These are phyloP conservation scores for Bhutanitis thaidina DNA, from an alignment of 2,888 invertebrate species.

Conservation along the genomic window DNA sequence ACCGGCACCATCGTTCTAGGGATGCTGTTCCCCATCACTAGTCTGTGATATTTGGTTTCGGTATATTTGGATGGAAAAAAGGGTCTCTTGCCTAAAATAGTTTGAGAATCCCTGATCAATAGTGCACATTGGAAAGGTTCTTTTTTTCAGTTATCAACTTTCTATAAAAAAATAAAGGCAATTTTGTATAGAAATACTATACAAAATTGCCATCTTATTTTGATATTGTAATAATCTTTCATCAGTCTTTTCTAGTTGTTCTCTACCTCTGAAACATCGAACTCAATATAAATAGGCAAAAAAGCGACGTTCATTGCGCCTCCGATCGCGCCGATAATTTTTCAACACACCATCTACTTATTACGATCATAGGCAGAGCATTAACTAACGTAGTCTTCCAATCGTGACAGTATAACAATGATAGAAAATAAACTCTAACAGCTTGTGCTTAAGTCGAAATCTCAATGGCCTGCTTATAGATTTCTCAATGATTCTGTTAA, in stretches of 20 bases:
- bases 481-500: slow-evolving; percentile 24
- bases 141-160: too few relatives aligned
- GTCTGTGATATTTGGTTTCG: too few relatives aligned
- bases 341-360: slow-evolving; percentile 80
- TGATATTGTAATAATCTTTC: too few relatives aligned
- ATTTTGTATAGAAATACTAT: too few relatives aligned
- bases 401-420: slow-evolving; percentile 28
- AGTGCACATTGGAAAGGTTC: too few relatives aligned
- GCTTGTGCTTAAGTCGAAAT: slow-evolving; percentile 22
- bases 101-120: too few relatives aligned
- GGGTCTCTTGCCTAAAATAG: too few relatives aligned
- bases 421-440: slow-evolving; percentile 31
- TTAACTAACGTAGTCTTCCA: slow-evolving; percentile 67
- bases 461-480: slow-evolving; percentile 21
- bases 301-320: slow-evolving; percentile 75
- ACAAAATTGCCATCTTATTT: too few relatives aligned
- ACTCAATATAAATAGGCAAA: slow-evolving; percentile 74
- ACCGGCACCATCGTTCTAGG: too few relatives aligned
- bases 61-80: too few relatives aligned
- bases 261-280: slow-evolving; percentile 42
- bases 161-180: neutral
- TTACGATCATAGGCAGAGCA: slow-evolving; percentile 76
- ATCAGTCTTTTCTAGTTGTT: slow-evolving; percentile 38
- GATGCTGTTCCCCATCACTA: too few relatives aligned
- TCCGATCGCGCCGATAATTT: slow-evolving; percentile 78